These are phyloP conservation scores for Hyperopisus bebe DNA, from an alignment of 2,113 vertebrate species.

Conservation along the genomic window DNA sequence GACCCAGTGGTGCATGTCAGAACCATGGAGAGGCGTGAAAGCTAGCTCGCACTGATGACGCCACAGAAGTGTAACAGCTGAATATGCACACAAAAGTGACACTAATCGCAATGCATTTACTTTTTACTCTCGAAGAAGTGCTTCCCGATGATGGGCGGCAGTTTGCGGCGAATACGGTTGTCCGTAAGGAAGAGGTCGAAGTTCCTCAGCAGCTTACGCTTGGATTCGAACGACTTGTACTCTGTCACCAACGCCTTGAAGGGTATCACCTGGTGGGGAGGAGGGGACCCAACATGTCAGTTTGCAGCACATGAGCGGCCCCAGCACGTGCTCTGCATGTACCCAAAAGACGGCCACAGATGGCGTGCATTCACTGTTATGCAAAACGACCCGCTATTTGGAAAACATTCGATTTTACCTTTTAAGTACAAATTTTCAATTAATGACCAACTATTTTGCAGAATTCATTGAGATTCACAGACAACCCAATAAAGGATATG, in stretches of 20 bases:
- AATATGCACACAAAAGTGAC: not conserved
- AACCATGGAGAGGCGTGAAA: not conserved
- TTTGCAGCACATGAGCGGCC: too few species aligned
- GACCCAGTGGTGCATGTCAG: not conserved
- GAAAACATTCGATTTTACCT: not conserved
- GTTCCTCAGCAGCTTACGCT: constrained; percentile 69
- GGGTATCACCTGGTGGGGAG: constrained; percentile 66
- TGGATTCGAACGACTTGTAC: constrained; percentile 79
- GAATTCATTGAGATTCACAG: not conserved
- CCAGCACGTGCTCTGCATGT: not conserved
- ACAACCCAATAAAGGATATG: constrained; percentile 30
- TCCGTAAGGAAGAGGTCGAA: constrained; percentile 78
- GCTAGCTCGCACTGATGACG: not conserved
- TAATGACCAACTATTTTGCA: not conserved
- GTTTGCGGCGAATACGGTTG: constrained; percentile 66
- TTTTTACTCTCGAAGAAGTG: constrained; percentile 78
- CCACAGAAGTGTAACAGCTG: not conserved
- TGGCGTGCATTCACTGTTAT: not conserved
- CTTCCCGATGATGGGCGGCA: constrained; percentile 77
- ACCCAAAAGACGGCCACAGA: not conserved
- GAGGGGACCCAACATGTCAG: not conserved
- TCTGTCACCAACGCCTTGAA: constrained; percentile 71
- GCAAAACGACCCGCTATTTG: not conserved
- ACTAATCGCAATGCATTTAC: constrained; percentile 43
- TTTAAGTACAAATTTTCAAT: not conserved